A percentile compares a stretch with the other conserved stretches of the same genome.
Conservation (phyloP, 37 sponge, comb jelly and placozoan genomes). For the Crambe crambe region DNA sequence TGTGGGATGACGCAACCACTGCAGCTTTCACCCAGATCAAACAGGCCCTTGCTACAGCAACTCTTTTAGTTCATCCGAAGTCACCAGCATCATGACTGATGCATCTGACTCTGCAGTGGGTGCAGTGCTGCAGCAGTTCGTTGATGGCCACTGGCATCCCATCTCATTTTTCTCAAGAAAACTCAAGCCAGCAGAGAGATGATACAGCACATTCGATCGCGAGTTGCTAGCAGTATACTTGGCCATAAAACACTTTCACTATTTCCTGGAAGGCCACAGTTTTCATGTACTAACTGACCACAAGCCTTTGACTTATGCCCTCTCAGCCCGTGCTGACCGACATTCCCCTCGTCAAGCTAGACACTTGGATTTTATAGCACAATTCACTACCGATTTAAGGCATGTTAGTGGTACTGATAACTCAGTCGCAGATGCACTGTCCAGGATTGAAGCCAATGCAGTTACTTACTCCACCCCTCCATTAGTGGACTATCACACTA, state of each 20-base stretch:
- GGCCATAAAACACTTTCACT: too few relatives aligned
- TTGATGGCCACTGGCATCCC: not conserved
- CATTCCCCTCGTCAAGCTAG: too few relatives aligned
- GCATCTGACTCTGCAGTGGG: slow-evolving; percentile 63
- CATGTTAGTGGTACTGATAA: slow-evolving; percentile 14
- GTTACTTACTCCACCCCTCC: not conserved
- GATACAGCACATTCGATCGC: too few relatives aligned
- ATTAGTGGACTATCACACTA: slow-evolving; percentile 24
- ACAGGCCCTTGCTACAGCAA: slow-evolving; percentile 28
- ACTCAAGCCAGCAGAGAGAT: slow-evolving; percentile 28
- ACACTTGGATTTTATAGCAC: too few relatives aligned
- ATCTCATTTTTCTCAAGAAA: slow-evolving; percentile 42
- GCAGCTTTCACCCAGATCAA: slow-evolving; percentile 22
- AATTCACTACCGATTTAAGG: too few relatives aligned
- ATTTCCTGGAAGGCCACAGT: too few relatives aligned
- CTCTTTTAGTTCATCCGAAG: slow-evolving; percentile 49
- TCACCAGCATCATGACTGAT: slow-evolving; percentile 48
- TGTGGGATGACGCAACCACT: slow-evolving; percentile 16
- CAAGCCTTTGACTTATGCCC: too few relatives aligned
- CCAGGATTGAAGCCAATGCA: not conserved
- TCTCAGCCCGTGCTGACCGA: too few relatives aligned
- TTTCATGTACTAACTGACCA: too few relatives aligned
- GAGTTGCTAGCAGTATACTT: too few relatives aligned
- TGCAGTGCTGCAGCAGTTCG: too few relatives aligned
- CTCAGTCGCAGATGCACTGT: slow-evolving; percentile 45